phyloP scores from a whole-genome alignment of 1,140 invertebrate genomes.

The Coelopa frigida region DNA sequence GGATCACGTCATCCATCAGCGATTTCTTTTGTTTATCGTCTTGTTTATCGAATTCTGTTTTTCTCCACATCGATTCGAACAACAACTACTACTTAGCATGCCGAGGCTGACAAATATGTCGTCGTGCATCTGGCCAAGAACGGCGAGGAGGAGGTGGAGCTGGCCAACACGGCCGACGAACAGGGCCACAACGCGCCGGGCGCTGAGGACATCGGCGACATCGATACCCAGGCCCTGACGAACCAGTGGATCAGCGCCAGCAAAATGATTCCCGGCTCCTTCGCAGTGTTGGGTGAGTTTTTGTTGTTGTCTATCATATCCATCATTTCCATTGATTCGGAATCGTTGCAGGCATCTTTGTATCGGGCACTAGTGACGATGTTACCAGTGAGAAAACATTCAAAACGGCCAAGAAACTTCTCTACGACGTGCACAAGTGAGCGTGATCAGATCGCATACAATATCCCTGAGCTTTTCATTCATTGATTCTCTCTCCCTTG shows the following conservation, averaged over 20 bases:
- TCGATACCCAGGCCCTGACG: conserved; percentile 33
- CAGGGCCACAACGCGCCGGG: neutral
- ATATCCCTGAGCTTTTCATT: too few species aligned
- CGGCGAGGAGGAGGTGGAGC: conserved; percentile 35
- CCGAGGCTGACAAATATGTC: conserved; percentile 30
- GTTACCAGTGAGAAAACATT: conserved; percentile 26
- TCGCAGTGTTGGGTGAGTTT: conserved; percentile 36
- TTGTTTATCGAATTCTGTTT: neutral
- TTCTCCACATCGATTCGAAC: neutral
- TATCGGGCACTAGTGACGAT: conserved; percentile 22
- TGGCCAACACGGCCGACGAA: conserved; percentile 19
- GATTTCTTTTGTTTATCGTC: neutral
- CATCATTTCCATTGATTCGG: neutral
- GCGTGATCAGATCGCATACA: conserved; percentile 9
- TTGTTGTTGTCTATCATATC: too few species aligned
- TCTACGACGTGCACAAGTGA: conserved; percentile 36
- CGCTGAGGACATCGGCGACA: conserved; percentile 22
- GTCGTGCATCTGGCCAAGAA: conserved; percentile 39
- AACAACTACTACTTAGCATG: conserved; percentile 21
- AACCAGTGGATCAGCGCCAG: conserved; percentile 37
- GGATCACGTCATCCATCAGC: neutral
- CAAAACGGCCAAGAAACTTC: conserved; percentile 35
- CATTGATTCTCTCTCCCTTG: neutral
- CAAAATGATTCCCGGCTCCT: conserved; percentile 42
- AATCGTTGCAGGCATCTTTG: conserved; percentile 27